Conservation (phyloP, 1,140 invertebrate species). For the Drosophila sucinea region DNA sequence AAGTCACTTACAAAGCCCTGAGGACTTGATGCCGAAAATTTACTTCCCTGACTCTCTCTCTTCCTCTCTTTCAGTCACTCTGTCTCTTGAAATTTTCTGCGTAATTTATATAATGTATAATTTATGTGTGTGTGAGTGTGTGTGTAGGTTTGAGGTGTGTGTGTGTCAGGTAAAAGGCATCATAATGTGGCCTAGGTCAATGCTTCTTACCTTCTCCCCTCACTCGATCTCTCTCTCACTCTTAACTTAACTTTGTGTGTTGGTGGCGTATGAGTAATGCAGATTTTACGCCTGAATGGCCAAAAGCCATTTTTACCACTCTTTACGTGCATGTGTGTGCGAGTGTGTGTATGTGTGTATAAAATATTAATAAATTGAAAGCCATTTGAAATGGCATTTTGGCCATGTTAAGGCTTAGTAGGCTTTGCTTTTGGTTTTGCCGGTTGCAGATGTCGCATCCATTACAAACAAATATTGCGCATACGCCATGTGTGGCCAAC, state of each 20-base stretch:
- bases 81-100: conserved; percentile 57
- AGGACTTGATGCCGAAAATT: conserved; percentile 7
- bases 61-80: too few relatives aligned
- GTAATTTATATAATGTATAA: conserved; percentile 74
- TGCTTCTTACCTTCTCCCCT: not conserved
- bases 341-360: conserved; percentile 28
- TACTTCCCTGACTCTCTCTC: not conserved
- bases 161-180: conserved; percentile 61
- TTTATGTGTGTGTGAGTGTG: conserved; percentile 36
- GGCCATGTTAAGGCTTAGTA: conserved; percentile 57
- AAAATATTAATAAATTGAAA: conserved; percentile 79
- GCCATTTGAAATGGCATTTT: conserved; percentile 67
- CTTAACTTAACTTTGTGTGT: conserved; percentile 4
- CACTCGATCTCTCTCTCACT: too few relatives aligned
- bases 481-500: conserved; percentile 65
- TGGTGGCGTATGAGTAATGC: conserved; percentile 77
- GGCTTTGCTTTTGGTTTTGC: conserved; percentile 55
- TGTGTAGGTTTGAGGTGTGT: conserved; percentile 18
- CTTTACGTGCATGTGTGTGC: conserved; percentile 26
- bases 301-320: conserved; percentile 67
- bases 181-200: conserved; percentile 72
- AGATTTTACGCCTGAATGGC: conserved; percentile 78
- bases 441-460: conserved; percentile 55
- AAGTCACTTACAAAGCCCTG: conserved; percentile 37
- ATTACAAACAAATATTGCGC: conserved; percentile 71